Evolutionary conservation across 2,888 invertebrate genomes (phyloP).

Genomic region (Cataglyphis albicans): DNA sequence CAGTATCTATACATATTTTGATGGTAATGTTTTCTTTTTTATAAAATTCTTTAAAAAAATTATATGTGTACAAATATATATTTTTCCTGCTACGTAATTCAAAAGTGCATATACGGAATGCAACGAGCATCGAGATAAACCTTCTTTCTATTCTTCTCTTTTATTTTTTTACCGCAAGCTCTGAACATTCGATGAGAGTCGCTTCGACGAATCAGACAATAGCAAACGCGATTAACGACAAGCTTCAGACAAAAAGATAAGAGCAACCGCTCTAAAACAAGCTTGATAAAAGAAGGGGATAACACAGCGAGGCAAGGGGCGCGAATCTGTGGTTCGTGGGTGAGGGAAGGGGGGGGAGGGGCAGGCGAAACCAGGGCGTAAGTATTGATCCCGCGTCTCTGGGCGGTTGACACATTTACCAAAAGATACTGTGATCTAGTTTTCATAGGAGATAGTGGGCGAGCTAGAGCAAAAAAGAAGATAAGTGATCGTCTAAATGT

Average conservation of each 20-base stretch:
- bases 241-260: slow-evolving; percentile 52
- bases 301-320: slow-evolving; percentile 47
- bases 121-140: slow-evolving; percentile 56
- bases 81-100: neutral
- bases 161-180: neutral
- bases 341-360: slow-evolving; percentile 44
- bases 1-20: neutral
- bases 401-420: slow-evolving; percentile 83
- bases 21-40: neutral
- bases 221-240: slow-evolving; percentile 32
- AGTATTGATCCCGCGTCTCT: slow-evolving; percentile 82
- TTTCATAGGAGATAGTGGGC: slow-evolving; percentile 69
- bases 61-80: neutral
- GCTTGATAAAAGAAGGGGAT: slow-evolving; percentile 53
- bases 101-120: neutral
- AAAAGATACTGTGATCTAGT: slow-evolving; percentile 82
- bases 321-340: slow-evolving; percentile 46
- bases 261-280: slow-evolving; percentile 61
- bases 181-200: neutral
- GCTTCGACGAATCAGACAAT: slow-evolving; percentile 37
- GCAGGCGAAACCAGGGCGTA: slow-evolving; percentile 80
- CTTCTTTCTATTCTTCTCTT: neutral
- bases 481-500: neutral
- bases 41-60: neutral
- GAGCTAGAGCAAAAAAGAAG: slow-evolving; percentile 32